Base-by-base conservation (phyloP, 2,113 vertebrate genomes). In the Poicephalus meyeri region DNA sequence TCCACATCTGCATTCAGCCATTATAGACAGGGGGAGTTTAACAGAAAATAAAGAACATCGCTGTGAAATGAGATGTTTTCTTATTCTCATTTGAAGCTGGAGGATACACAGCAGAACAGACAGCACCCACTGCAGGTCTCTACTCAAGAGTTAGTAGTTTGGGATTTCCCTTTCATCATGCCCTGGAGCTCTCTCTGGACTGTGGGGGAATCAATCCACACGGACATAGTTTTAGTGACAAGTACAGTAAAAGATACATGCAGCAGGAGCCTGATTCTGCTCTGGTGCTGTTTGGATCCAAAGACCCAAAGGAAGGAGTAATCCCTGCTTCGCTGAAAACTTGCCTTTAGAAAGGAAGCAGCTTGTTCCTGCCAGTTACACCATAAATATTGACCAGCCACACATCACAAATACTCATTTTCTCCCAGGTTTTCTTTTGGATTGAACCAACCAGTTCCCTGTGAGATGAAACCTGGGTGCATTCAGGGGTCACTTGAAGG, bases 221-320 rank as follows among this genome's bases (percentile, higher is more conserved):
- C 0, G 0, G 17, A 25, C 29, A 52, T 58, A 28, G 9, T 11
- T 83, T 46, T 46, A 46, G 5, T 65, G 21, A 16, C n/a, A 65
- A 81, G 49, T 26, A 49, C 6, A 55, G 18, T 26, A 42, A 71
- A 66, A 61, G 28, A 7, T 15, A 37, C 12, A 61, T 60, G 26
- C 78, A 72, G 41, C 23, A 78, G 87, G 24, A 63, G 10, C 20
- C 12, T 3, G 13, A 12, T 70, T 76, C 25, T 37, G 24, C 28
- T 65, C 49, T 2, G 1, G 24, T 46, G 19, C 61, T 80, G 16
- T 16, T 79, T 24, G 25, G 37, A 56, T 21, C 16, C 70, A 81
- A n/a, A 33, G 26, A 72, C 44, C 17, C 55, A 64, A 17, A 37
- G 7, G 26, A 73, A 80, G 16, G 28, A 60, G 49, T 28, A 77